Evolutionary conservation across 2,797 vertebrate species (phyloP).

Genomic region (Prionace glauca): DNA sequence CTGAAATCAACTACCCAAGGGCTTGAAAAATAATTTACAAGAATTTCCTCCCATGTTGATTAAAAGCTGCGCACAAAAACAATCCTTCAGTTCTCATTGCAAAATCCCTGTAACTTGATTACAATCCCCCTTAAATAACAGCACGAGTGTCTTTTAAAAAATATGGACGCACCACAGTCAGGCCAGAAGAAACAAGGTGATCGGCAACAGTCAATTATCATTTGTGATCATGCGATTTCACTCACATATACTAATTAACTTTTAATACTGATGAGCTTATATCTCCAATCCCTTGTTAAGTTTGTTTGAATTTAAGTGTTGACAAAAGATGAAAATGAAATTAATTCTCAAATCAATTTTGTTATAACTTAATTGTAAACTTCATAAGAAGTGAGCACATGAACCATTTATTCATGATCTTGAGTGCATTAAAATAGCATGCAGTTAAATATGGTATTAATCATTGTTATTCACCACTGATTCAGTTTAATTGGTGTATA

Average conservation of each 20-base stretch:
- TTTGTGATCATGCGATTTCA: too few species aligned
- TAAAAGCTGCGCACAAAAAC: neutral
- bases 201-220: neutral
- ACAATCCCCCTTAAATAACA: neutral
- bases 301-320: neutral
- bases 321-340: neutral
- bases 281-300: neutral
- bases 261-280: neutral
- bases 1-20: too few species aligned
- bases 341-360: neutral
- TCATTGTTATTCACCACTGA: neutral
- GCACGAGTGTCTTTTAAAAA: neutral
- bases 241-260: neutral
- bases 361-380: neutral
- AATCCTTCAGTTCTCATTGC: neutral
- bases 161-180: neutral
- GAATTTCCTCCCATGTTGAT: neutral
- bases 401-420: too few species aligned
- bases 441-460: neutral
- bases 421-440: neutral
- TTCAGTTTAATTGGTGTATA: neutral
- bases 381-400: neutral
- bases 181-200: neutral
- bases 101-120: neutral
- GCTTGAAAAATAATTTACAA: neutral